Percentiles rank a stretch among this genome's conserved stretches.
Conservation (phyloP, 2,113 vertebrate genomes). For the Procavia capensis region DNA sequence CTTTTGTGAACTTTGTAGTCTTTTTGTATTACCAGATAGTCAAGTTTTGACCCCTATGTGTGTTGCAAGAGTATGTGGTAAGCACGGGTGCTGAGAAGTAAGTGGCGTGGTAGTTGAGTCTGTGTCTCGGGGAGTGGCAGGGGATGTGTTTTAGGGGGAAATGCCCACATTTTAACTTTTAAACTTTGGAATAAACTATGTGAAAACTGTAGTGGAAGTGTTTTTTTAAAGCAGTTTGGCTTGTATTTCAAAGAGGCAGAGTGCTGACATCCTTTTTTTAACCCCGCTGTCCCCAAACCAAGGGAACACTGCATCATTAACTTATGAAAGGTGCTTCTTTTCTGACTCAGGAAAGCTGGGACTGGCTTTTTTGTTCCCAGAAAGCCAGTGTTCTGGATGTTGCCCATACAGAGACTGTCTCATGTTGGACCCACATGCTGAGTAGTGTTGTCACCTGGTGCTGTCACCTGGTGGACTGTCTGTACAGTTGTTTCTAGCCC, state of each 20-base stretch:
- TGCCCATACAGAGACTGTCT: background rate
- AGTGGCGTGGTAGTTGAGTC: background rate
- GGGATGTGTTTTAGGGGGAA: background rate
- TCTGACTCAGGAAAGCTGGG: background rate
- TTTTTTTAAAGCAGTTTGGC: background rate
- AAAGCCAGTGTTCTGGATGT: background rate
- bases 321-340: background rate
- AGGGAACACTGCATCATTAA: no score
- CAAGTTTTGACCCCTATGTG: slow-evolving; percentile 62
- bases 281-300: background rate
- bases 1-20: slow-evolving; percentile 56
- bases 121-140: background rate
- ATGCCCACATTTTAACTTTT: slow-evolving; percentile 57
- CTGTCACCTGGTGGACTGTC: background rate
- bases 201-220: slow-evolving; percentile 48
- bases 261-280: background rate
- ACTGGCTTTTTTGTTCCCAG: background rate
- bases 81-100: background rate
- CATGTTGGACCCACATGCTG: background rate
- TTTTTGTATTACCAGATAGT: slow-evolving; percentile 79
- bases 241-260: background rate
- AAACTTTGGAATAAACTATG: slow-evolving; percentile 76
- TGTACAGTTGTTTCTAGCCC: background rate
- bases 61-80: slow-evolving; percentile 54
- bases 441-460: background rate